phyloP scores from a whole-genome alignment of 2,888 invertebrate genomes.

The Mythimna impura region DNA sequence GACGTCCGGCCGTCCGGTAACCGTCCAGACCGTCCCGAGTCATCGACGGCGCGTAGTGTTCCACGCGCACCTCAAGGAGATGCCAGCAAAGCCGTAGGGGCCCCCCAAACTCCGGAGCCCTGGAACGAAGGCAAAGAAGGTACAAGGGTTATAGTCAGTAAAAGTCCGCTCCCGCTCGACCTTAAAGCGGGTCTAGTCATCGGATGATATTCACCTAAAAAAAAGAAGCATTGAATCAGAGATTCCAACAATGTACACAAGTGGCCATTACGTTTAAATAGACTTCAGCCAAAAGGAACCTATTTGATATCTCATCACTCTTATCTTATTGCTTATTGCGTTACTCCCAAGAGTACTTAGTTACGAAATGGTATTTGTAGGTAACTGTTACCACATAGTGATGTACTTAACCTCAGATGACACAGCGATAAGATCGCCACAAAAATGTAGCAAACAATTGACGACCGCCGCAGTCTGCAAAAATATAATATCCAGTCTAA shows the following conservation, averaged over 20 bases:
- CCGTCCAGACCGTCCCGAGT: no score
- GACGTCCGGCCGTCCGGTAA: no score
- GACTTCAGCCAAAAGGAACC: conserved; percentile 16
- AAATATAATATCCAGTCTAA: conserved; percentile 83
- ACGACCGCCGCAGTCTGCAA: conserved; percentile 74
- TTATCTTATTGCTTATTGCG: conserved; percentile 52
- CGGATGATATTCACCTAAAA: no score
- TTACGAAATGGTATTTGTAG: conserved; percentile 54
- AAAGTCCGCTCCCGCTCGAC: no score
- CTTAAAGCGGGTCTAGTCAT: no score
- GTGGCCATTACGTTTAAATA: conserved; percentile 36
- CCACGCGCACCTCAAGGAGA: no score
- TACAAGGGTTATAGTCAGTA: no score
- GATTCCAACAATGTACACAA: conserved; percentile 32
- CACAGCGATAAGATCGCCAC: conserved; percentile 72
- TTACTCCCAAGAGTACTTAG: conserved; percentile 57
- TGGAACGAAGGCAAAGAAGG: no score
- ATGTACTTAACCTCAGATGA: conserved; percentile 74
- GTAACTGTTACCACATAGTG: conserved; percentile 60
- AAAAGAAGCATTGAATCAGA: conserved; percentile 1
- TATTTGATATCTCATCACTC: conserved; percentile 39
- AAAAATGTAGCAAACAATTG: conserved; percentile 78
- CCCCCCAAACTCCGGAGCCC: no score
- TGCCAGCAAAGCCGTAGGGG: no score
- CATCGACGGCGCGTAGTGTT: no score